Evolutionary conservation across 2,113 vertebrate genomes (phyloP).

Genomic region (Syrrhaptes paradoxus): DNA sequence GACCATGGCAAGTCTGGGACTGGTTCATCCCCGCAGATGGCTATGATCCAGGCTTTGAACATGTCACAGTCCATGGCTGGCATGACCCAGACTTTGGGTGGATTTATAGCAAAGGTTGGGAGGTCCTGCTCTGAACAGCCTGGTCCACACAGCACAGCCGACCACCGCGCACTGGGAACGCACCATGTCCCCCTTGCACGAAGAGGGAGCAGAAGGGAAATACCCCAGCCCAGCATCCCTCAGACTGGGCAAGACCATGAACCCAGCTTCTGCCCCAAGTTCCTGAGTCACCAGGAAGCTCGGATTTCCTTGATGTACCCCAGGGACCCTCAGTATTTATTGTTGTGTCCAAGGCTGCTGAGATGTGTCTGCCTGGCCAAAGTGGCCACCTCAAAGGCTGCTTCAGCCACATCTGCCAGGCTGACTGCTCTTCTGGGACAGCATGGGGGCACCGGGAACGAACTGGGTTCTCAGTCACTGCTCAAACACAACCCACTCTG

Average conservation of each 20-base stretch:
- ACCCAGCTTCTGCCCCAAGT: not conserved
- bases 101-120: not conserved
- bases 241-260: too few relatives aligned
- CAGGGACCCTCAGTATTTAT: not conserved
- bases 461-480: not conserved
- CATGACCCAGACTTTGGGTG: not conserved
- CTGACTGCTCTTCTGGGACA: not conserved
- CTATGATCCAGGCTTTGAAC: not conserved
- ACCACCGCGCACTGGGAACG: not conserved
- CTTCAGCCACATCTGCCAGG: not conserved
- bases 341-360: not conserved
- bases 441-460: not conserved
- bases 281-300: not conserved
- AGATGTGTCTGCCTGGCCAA: not conserved
- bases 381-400: not conserved
- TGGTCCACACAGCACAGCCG: not conserved
- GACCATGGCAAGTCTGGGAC: not conserved
- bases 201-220: not conserved
- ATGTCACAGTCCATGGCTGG: not conserved
- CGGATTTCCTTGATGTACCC: not conserved
- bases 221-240: not conserved
- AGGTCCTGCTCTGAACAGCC: not conserved
- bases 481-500: not conserved
- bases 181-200: accelerated
- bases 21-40: not conserved